A percentile compares a stretch with the other conserved stretches of the same genome.
phyloP scores from a whole-genome alignment of 2,113 vertebrate species.

The Megaleporinus macrocephalus region DNA sequence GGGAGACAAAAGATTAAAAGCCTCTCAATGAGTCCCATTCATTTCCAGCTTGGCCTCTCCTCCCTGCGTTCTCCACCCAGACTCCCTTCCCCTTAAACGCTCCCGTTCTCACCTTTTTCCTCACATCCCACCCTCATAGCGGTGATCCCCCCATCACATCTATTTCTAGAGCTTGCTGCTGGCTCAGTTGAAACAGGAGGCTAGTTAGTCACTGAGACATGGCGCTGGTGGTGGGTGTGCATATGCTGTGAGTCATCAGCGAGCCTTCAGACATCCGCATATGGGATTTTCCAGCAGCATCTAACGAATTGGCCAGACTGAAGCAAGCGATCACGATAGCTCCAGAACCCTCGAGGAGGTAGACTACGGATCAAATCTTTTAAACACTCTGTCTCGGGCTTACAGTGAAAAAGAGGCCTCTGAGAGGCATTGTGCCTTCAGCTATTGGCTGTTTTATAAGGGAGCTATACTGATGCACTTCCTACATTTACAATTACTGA shows the following conservation, averaged over 20 bases:
- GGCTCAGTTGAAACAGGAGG: slow-evolving; percentile 30
- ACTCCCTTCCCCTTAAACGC: slow-evolving; percentile 44
- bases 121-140: slow-evolving; percentile 48
- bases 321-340: slow-evolving; percentile 12
- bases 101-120: slow-evolving; percentile 24
- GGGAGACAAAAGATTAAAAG: slow-evolving; percentile 54
- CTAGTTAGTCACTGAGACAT: slow-evolving; percentile 43
- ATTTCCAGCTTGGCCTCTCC: slow-evolving; percentile 43
- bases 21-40: slow-evolving; percentile 48
- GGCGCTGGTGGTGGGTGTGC: slow-evolving; percentile 34
- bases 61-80: background rate
- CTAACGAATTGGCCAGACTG: slow-evolving; percentile 53
- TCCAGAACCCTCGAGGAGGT: background rate
- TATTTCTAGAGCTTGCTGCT: slow-evolving; percentile 24
- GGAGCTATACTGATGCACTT: too few species aligned
- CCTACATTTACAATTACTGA: too few species aligned
- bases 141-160: slow-evolving; percentile 16
- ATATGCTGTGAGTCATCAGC: slow-evolving; percentile 52
- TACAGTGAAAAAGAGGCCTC: background rate
- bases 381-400: background rate
- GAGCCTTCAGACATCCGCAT: slow-evolving; percentile 41
- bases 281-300: slow-evolving; percentile 57
- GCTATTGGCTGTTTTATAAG: too few species aligned
- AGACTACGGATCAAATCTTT: background rate
- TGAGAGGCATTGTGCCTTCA: background rate